Evolutionary conservation across 2,797 vertebrate species (phyloP).

Genomic region (Anabas testudineus): DNA sequence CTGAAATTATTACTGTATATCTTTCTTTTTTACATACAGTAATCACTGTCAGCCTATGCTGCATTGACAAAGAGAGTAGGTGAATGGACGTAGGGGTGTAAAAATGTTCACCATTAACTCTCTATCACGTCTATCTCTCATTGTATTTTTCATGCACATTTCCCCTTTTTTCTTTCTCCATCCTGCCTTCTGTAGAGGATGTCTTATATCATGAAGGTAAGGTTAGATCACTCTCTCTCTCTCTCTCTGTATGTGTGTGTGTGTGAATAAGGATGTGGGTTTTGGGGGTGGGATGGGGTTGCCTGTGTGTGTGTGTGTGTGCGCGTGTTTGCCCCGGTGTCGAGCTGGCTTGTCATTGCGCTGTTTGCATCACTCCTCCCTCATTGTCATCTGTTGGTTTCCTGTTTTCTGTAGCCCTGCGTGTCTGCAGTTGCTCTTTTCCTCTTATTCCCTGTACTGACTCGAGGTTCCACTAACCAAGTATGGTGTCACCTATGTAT

Average conservation of each 20-base stretch:
- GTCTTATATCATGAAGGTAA: slow-evolving; percentile 99
- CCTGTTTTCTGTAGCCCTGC: slow-evolving; percentile 71
- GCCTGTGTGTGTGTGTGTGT: slow-evolving; percentile 42
- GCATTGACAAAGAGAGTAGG: slow-evolving; percentile 15
- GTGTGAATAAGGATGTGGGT: slow-evolving; percentile 44
- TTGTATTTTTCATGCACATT: slow-evolving; percentile 85
- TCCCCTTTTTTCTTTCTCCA: slow-evolving; percentile 91
- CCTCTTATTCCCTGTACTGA: slow-evolving; percentile 33
- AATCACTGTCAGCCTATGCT: slow-evolving; percentile 25
- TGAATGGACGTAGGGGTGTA: slow-evolving; percentile 22
- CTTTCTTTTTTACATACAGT: slow-evolving; percentile 15
- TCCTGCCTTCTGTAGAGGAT: slow-evolving; percentile 97
- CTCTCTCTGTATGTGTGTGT: slow-evolving; percentile 56
- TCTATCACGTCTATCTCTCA: slow-evolving; percentile 70
- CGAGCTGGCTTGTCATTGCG: slow-evolving; percentile 71
- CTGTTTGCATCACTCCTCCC: slow-evolving; percentile 59
- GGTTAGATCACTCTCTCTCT: slow-evolving; percentile 84
- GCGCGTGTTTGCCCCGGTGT: slow-evolving; percentile 50
- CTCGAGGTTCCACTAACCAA: slow-evolving; percentile 24
- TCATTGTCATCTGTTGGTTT: slow-evolving; percentile 69
- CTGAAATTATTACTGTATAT: slow-evolving; percentile 14
- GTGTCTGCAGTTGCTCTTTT: slow-evolving; percentile 39
- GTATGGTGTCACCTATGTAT: slow-evolving; percentile 16
- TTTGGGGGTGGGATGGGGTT: slow-evolving; percentile 48
- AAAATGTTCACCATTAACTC: slow-evolving; percentile 71